These are phyloP conservation scores for Xanthorhoe spadicearia DNA, from an alignment of 2,888 invertebrate species.

Conservation along the genomic window DNA sequence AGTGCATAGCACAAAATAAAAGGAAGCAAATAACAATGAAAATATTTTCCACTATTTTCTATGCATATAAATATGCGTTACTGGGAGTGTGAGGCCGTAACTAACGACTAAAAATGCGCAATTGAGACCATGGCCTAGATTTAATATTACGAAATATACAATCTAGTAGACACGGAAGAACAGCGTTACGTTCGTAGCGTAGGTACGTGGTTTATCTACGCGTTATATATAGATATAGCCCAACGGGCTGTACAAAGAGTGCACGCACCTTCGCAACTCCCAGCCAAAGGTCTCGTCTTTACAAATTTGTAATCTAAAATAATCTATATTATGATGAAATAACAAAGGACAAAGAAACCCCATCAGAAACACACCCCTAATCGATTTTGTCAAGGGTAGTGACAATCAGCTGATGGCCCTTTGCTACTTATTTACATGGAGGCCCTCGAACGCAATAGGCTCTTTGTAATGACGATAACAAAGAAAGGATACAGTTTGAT, in stretches of 20 bases:
- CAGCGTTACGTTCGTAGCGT: constrained; percentile 66
- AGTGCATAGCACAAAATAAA: constrained; percentile 8
- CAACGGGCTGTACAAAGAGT: constrained; percentile 72
- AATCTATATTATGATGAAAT: constrained; percentile 24
- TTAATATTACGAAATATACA: constrained; percentile 80
- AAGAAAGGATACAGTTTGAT: constrained; percentile 97
- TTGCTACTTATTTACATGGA: constrained; percentile 82
- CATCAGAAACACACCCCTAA: constrained; percentile 65
- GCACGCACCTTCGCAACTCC: constrained; percentile 55
- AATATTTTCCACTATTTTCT: constrained; percentile 17
- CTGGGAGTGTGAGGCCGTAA: constrained; percentile 55
- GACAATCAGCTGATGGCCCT: constrained; percentile 85
- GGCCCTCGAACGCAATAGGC: constrained; percentile 75
- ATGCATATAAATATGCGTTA: constrained; percentile 24
- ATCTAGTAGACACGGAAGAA: constrained; percentile 76
- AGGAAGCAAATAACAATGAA: constrained; percentile 23
- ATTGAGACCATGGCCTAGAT: constrained; percentile 81
- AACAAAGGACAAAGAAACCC: constrained; percentile 31
- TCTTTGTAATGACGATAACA: constrained; percentile 81
- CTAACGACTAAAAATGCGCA: constrained; percentile 75
- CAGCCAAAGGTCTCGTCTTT: constrained; percentile 49
- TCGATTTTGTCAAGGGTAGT: constrained; percentile 77
- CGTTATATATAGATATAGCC: constrained; percentile 77
- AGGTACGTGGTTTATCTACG: constrained; percentile 64
- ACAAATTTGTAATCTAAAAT: constrained; percentile 38